These are phyloP conservation scores for Drosophila lini DNA, from an alignment of 1,140 invertebrate species.

Conservation along the genomic window DNA sequence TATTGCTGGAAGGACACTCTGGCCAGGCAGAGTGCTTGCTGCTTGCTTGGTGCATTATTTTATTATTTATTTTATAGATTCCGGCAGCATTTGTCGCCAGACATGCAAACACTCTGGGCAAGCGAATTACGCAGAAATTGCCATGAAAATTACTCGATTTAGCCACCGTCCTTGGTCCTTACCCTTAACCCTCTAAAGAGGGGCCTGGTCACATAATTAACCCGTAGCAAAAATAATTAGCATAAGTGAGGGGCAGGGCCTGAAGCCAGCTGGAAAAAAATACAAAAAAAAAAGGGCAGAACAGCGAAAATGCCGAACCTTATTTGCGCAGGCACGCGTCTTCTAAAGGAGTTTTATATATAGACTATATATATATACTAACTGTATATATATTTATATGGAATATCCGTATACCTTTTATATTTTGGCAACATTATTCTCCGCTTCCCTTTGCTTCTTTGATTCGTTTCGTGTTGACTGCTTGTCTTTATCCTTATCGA, in stretches of 20 bases:
- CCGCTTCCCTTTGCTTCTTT: neutral
- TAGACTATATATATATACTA: neutral
- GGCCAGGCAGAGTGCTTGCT: constrained; percentile 18
- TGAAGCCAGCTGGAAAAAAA: constrained; percentile 28
- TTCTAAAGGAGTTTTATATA: neutral
- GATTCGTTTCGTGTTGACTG: constrained; percentile 36
- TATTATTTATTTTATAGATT: constrained; percentile 61
- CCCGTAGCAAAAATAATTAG: constrained; percentile 50
- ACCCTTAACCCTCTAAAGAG: constrained; percentile 34
- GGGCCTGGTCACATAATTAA: constrained; percentile 55
- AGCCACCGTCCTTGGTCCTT: constrained; percentile 19
- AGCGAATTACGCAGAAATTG: constrained; percentile 53
- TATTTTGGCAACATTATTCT: constrained; percentile 15
- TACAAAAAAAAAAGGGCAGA: neutral
- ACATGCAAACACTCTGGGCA: constrained; percentile 28
- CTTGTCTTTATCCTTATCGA: constrained; percentile 36
- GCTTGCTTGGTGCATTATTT: constrained; percentile 29
- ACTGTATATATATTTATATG: constrained; percentile 5
- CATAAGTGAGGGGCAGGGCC: constrained; percentile 47
- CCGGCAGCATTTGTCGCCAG: constrained; percentile 55
- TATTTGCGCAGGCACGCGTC: constrained; percentile 25
- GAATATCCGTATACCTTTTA: neutral
- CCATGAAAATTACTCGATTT: constrained; percentile 41
- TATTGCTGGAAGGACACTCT: constrained; percentile 20
- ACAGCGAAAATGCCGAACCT: constrained; percentile 11